A percentile compares a stretch with the other conserved stretches of the same genome.
Evolutionary conservation across 1,140 invertebrate species (phyloP).

Genomic region (Drosophila quadrilineata): DNA sequence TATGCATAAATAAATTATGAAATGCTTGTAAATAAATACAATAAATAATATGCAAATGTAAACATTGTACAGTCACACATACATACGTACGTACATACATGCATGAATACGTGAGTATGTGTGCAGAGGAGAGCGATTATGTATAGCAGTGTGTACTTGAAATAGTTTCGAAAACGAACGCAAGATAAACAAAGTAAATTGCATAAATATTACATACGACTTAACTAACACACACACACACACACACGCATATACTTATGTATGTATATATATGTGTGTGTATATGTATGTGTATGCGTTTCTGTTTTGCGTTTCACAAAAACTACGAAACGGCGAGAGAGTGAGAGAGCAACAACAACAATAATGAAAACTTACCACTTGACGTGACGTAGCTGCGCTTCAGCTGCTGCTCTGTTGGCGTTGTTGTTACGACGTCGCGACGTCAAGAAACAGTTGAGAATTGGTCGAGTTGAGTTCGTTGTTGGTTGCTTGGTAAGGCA

Average conservation of each 20-base stretch:
- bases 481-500: slow-evolving; percentile 28
- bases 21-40: not conserved
- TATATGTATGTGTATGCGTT: slow-evolving; percentile 7
- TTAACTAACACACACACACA: slow-evolving; percentile 1
- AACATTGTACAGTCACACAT: not conserved
- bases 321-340: slow-evolving; percentile 4
- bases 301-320: slow-evolving; percentile 13
- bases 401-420: slow-evolving; percentile 23
- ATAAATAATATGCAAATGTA: not conserved
- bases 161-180: slow-evolving; percentile 38
- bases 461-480: no score
- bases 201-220: slow-evolving; percentile 38
- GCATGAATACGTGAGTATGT: not conserved
- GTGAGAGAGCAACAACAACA: not conserved
- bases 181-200: slow-evolving; percentile 38
- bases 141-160: slow-evolving; percentile 27
- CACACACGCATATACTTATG: not conserved
- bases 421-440: slow-evolving; percentile 37
- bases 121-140: no score
- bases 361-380: slow-evolving; percentile 40
- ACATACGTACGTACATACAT: not conserved
- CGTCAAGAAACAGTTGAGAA: slow-evolving; percentile 44
- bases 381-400: slow-evolving; percentile 16
- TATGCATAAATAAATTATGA: slow-evolving; percentile 34
- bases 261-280: not conserved